Conservation (phyloP, 2,888 invertebrate species). For the Marasmarcha lunaedactyla region DNA sequence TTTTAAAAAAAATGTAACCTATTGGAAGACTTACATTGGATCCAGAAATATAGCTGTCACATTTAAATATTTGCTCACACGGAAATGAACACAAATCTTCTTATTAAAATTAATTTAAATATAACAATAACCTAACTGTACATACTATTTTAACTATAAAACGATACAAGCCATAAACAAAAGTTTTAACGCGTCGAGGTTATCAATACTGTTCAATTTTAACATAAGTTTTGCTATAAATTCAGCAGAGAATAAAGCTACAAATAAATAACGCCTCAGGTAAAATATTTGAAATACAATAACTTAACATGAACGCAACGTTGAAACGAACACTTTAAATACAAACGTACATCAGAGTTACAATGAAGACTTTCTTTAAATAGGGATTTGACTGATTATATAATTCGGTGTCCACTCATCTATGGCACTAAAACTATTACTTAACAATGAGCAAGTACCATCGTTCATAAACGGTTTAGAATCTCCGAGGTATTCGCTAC, state of each 20-base stretch:
- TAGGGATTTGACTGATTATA: conserved; percentile 15
- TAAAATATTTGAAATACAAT: conserved; percentile 67
- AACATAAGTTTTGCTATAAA: conserved; percentile 3
- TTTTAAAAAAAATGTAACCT: conserved; percentile 37
- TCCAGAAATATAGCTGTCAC: conserved; percentile 16
- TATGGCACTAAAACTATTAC: conserved; percentile 57
- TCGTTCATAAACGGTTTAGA: conserved; percentile 35
- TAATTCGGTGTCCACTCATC: conserved; percentile 27
- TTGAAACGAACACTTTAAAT: conserved; percentile 38
- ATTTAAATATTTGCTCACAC: neutral
- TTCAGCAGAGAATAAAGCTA: conserved; percentile 44
- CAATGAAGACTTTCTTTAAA: conserved; percentile 12
- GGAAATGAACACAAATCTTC: too few relatives aligned
- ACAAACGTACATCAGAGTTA: conserved; percentile 1
- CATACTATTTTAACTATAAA: too few relatives aligned
- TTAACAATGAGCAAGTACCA: conserved; percentile 27
- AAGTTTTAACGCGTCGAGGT: conserved; percentile 37
- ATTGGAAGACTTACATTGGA: conserved; percentile 61
- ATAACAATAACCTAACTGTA: too few relatives aligned
- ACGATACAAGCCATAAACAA: neutral
- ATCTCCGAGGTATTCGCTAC: conserved; percentile 69
- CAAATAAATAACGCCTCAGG: conserved; percentile 62
- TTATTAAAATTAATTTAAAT: too few relatives aligned
- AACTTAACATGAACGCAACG: conserved; percentile 67
- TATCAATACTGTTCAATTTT: conserved; percentile 39